These are phyloP conservation scores for Drosophila diplacantha DNA, from an alignment of 2,888 invertebrate genomes.

Conservation along the genomic window DNA sequence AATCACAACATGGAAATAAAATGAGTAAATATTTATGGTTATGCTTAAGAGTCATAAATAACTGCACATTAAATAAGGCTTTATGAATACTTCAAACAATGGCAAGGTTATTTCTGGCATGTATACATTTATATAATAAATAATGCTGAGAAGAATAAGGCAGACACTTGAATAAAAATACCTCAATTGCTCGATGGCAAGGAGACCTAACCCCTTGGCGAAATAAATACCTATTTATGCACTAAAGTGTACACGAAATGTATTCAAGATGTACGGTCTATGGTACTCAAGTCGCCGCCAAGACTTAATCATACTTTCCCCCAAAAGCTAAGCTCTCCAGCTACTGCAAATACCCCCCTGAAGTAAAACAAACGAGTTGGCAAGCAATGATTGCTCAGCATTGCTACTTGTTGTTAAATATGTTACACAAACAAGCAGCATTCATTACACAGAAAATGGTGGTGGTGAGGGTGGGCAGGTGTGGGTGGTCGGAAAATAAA, in stretches of 20 bases:
- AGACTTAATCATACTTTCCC: slow-evolving; percentile 32
- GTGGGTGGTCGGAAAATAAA: slow-evolving; percentile 5
- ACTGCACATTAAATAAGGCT: neutral
- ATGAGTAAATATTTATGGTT: slow-evolving; percentile 10
- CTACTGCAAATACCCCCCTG: slow-evolving; percentile 20
- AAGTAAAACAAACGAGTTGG: slow-evolving; percentile 36
- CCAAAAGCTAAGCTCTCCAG: slow-evolving; percentile 11
- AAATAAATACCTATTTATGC: slow-evolving; percentile 3
- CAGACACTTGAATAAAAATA: neutral
- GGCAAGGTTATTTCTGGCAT: neutral
- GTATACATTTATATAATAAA: slow-evolving; percentile 4
- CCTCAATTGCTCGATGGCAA: neutral
- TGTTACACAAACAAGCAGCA: slow-evolving; percentile 54
- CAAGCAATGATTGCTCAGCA: slow-evolving; percentile 53
- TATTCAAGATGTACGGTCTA: slow-evolving; percentile 11
- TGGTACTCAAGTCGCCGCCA: slow-evolving; percentile 19
- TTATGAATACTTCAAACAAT: slow-evolving; percentile 1
- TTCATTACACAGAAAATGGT: slow-evolving; percentile 36
- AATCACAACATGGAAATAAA: slow-evolving; percentile 4
- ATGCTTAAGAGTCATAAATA: slow-evolving; percentile 8
- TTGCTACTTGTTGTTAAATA: slow-evolving; percentile 52
- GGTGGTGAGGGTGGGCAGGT: neutral
- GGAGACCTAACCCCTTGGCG: neutral
- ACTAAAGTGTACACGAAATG: slow-evolving; percentile 12
- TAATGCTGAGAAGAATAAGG: neutral